Percentiles rank a stretch among this genome's conserved stretches.
These are phyloP conservation scores for Gordius sp. DNA, from an alignment of 2,888 invertebrate genomes.

Conservation along the genomic window DNA sequence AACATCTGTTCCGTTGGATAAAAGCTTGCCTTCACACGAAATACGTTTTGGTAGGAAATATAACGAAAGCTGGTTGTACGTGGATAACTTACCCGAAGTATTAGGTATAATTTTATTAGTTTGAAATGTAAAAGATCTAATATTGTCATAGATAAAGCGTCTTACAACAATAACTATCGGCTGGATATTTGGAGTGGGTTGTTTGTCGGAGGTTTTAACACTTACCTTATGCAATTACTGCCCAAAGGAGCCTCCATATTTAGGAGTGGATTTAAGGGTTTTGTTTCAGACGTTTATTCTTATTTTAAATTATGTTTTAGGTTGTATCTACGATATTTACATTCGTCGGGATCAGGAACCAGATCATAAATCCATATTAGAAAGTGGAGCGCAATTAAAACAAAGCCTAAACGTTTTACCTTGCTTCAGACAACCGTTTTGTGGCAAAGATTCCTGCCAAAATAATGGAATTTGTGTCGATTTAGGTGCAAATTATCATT, in stretches of 20 bases:
- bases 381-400: neutral
- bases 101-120: too few species aligned
- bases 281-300: neutral
- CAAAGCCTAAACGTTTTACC: conserved; percentile 1
- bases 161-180: too few species aligned
- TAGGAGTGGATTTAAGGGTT: conserved; percentile 10
- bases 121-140: too few species aligned
- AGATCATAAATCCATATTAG: neutral
- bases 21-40: neutral
- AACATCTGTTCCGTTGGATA: neutral
- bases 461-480: neutral
- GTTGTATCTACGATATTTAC: neutral
- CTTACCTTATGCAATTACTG: neutral
- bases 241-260: neutral
- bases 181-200: conserved; percentile 3
- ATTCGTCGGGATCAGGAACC: neutral
- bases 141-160: too few species aligned
- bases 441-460: neutral
- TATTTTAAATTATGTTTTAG: neutral
- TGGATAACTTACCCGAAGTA: neutral
- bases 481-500: conserved; percentile 12
- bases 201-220: conserved; percentile 4
- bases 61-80: neutral
- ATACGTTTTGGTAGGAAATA: neutral
- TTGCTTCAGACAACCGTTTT: conserved; percentile 7